phyloP scores from a whole-genome alignment of 2,888 invertebrate genomes.

The Andrena praecox region DNA sequence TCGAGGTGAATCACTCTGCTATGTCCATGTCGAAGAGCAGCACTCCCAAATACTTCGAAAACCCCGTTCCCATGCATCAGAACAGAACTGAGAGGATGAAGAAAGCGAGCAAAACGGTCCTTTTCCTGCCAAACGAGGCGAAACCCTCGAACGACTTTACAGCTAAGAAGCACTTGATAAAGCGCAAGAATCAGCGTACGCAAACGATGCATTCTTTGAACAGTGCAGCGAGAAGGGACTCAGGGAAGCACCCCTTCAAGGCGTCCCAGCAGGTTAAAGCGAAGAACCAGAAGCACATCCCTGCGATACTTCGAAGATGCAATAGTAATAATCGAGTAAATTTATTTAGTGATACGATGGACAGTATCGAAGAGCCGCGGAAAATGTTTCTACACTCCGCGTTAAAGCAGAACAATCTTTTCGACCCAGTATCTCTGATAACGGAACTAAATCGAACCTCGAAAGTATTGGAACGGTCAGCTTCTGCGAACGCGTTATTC shows the following conservation, averaged over 20 bases:
- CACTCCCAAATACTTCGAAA: neutral
- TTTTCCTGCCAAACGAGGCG: neutral
- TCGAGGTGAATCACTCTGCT: neutral
- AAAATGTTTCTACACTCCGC: neutral
- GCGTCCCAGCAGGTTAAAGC: slow-evolving; percentile 1
- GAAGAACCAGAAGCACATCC: slow-evolving; percentile 39
- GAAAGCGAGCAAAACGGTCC: neutral
- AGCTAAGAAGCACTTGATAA: neutral
- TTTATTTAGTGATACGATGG: slow-evolving; percentile 8
- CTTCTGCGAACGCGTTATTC: neutral
- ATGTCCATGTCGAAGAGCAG: neutral
- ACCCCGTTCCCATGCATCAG: neutral
- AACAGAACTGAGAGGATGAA: neutral
- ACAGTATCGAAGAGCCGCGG: neutral
- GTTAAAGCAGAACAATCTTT: neutral
- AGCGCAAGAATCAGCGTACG: neutral
- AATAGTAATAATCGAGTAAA: slow-evolving; percentile 2
- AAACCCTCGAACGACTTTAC: neutral
- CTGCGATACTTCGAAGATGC: slow-evolving; percentile 38
- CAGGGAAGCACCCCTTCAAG: neutral
- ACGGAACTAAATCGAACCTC: neutral
- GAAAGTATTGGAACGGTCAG: neutral
- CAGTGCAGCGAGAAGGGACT: neutral
- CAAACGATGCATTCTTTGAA: neutral
- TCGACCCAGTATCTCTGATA: neutral